phyloP scores from a whole-genome alignment of 2,888 invertebrate genomes.

The Drosophila affinis region DNA sequence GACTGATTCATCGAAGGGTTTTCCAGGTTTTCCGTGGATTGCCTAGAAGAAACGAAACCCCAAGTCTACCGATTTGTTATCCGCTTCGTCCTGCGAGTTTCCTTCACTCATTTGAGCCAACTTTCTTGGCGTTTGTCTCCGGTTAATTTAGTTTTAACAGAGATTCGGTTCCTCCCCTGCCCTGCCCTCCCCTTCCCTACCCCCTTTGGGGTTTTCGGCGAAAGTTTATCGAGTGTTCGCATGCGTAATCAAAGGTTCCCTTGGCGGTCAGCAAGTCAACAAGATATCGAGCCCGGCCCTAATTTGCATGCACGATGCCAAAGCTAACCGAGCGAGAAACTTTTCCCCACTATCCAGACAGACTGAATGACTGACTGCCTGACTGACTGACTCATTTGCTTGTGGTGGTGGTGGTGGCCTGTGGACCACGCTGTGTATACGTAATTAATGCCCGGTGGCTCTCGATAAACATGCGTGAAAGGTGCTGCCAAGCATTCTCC shows the following conservation, averaged over 20 bases:
- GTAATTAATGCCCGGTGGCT: conserved; percentile 72
- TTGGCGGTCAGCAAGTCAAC: conserved; percentile 71
- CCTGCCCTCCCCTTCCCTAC: neutral
- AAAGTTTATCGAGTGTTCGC: conserved; percentile 21
- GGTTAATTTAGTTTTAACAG: neutral
- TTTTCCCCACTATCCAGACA: neutral
- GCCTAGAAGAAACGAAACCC: no score
- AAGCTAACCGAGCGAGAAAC: conserved; percentile 52
- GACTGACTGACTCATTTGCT: conserved; percentile 30
- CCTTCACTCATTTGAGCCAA: no score
- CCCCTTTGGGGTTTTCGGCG: neutral
- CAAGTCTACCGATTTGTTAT: no score
- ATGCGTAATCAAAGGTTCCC: conserved; percentile 55
- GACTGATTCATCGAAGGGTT: no score
- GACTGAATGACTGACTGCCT: conserved; percentile 26
- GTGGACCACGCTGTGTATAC: conserved; percentile 67
- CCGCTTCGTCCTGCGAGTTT: no score
- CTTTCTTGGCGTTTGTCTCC: neutral
- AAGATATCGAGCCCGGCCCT: conserved; percentile 29
- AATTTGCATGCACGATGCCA: conserved; percentile 35
- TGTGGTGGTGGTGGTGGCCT: conserved; percentile 17
- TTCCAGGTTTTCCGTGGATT: no score
- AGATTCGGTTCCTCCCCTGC: neutral
- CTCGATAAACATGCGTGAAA: conserved; percentile 58
- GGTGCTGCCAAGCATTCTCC: conserved; percentile 1